Evolutionary conservation across 2,888 invertebrate genomes (phyloP).

Genomic region (Callyntrura guangdongensis): DNA sequence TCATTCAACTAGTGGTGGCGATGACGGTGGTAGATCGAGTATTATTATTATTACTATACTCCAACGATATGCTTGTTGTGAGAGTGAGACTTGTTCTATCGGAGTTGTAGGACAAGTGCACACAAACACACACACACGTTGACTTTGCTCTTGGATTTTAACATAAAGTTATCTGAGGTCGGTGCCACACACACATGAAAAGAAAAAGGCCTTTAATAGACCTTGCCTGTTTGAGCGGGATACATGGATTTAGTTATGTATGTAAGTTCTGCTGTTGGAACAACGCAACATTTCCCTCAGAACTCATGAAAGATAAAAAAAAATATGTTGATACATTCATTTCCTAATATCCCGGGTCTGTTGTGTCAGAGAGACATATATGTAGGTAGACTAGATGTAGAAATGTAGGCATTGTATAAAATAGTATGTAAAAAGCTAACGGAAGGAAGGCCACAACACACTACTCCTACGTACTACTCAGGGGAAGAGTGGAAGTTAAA

Average conservation of each 20-base stretch:
- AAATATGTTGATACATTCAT: conserved; percentile 57
- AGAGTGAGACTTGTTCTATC: conserved; percentile 11
- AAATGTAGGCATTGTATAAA: background rate
- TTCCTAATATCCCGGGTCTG: background rate
- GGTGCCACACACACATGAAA: conserved; percentile 70
- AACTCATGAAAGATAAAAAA: conserved; percentile 48
- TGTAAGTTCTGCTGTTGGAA: background rate
- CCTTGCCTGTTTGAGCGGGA: conserved; percentile 8
- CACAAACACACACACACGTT: conserved; percentile 64
- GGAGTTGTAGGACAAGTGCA: conserved; percentile 58
- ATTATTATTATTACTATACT: conserved; percentile 2
- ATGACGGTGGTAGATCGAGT: conserved; percentile 10
- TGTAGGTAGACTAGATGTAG: background rate
- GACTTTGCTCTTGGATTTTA: conserved; percentile 74
- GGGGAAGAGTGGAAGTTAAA: conserved; percentile 24
- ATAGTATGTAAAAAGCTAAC: background rate
- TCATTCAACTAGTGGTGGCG: conserved; percentile 72
- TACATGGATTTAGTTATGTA: background rate
- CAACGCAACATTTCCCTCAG: conserved; percentile 32
- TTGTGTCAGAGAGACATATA: background rate
- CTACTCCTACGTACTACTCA: background rate
- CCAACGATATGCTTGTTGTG: background rate
- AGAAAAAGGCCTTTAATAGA: conserved; percentile 19
- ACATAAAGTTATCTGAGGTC: conserved; percentile 75
- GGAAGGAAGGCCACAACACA: background rate